phyloP scores from a whole-genome alignment of 2,888 invertebrate genomes.

The Epinotia ramella region DNA sequence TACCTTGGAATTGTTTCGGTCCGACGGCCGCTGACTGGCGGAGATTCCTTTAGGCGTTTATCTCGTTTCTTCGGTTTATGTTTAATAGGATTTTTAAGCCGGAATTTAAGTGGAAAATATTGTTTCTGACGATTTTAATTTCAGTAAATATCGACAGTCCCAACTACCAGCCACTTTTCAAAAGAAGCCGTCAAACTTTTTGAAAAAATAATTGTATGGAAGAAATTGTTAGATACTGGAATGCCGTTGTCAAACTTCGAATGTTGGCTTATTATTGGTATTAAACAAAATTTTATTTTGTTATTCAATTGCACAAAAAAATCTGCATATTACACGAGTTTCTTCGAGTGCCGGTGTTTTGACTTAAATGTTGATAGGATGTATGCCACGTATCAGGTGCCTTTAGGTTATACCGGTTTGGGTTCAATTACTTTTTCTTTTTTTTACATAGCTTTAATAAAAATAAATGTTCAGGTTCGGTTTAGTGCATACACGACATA shows the following conservation, averaged over 20 bases:
- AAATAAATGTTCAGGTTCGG: neutral
- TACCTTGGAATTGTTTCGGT: constrained; percentile 40
- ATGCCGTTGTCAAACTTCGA: too few relatives aligned
- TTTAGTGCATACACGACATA: neutral
- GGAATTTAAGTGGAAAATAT: neutral
- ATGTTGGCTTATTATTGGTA: too few relatives aligned
- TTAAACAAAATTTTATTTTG: too few relatives aligned
- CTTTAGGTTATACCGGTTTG: neutral
- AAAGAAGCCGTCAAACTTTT: too few relatives aligned
- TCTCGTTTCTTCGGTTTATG: constrained; percentile 8
- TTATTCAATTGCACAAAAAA: too few relatives aligned
- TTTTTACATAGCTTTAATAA: too few relatives aligned
- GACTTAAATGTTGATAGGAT: neutral
- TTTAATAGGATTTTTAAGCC: neutral
- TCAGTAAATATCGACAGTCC: too few relatives aligned
- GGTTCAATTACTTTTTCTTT: neutral
- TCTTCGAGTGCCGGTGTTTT: neutral
- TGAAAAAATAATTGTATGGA: too few relatives aligned
- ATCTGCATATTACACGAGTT: too few relatives aligned
- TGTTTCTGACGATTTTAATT: neutral
- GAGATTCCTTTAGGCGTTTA: constrained; percentile 42
- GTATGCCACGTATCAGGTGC: neutral
- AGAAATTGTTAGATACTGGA: too few relatives aligned
- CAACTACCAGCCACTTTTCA: too few relatives aligned
- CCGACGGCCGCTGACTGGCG: constrained; percentile 36